Evolutionary conservation across 35 echinoderm and acorn worm species (phyloP).

Genomic region (Ptychodera flava): DNA sequence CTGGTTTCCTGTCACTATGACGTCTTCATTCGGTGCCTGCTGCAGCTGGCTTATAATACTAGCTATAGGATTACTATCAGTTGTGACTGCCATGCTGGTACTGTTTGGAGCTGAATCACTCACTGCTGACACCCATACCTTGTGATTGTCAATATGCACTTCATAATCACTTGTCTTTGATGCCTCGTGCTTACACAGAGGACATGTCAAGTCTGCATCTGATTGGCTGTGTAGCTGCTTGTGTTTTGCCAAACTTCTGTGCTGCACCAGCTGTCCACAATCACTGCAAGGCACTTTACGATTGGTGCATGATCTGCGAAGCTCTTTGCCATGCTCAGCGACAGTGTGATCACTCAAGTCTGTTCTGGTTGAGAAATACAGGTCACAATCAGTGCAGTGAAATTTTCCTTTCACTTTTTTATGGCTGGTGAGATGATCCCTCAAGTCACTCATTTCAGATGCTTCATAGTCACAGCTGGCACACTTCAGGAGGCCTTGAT

Average conservation of each 20-base stretch:
- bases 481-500: not conserved
- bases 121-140: conserved; percentile 46
- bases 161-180: conserved; percentile 67
- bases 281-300: not conserved
- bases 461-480: not conserved
- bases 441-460: not conserved
- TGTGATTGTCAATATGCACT: conserved; percentile 82
- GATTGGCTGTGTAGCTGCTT: not conserved
- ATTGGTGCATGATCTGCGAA: not conserved
- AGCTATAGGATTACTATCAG: not conserved
- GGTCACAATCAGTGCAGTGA: not conserved
- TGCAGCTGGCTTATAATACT: not conserved
- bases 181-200: conserved; percentile 77
- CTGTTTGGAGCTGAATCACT: not conserved
- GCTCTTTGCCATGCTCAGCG: not conserved
- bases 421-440: not conserved
- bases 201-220: conserved; percentile 18
- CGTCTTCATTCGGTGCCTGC: not conserved
- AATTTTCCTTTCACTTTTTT: not conserved
- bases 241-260: not conserved
- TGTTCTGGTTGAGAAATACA: not conserved
- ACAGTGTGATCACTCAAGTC: not conserved
- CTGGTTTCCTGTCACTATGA: not conserved
- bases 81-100: not conserved
- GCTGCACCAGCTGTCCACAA: not conserved